Conservation (phyloP, 2,888 invertebrate species). For the Autographa gamma region DNA sequence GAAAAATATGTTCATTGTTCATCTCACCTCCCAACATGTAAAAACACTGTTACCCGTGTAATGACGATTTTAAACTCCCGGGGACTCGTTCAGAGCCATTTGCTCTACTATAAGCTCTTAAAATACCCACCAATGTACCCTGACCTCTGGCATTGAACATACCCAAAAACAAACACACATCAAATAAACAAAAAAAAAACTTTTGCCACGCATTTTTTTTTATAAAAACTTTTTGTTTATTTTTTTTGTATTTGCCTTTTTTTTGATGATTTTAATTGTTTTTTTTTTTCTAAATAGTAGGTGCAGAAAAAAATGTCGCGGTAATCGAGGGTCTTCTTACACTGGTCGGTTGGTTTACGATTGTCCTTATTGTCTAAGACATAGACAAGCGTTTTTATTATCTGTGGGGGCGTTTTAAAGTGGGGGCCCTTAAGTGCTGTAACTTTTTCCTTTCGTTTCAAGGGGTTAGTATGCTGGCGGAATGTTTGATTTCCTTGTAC, state of each 20-base stretch:
- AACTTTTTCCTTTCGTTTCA: conserved; percentile 70
- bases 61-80: conserved; percentile 85
- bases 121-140: conserved; percentile 60
- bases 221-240: neutral
- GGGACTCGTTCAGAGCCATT: conserved; percentile 83
- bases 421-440: conserved; percentile 82
- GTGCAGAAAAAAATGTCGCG: neutral
- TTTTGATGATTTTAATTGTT: neutral
- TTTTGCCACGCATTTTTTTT: neutral
- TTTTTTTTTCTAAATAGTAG: neutral
- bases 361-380: conserved; percentile 85
- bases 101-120: conserved; percentile 78
- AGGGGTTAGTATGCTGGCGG: conserved; percentile 71
- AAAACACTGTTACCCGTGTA: conserved; percentile 84
- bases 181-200: neutral
- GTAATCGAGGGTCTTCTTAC: conserved; percentile 56
- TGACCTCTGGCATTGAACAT: conserved; percentile 56
- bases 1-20: conserved; percentile 80
- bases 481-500: conserved; percentile 61
- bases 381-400: conserved; percentile 87
- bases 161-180: accelerated
- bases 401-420: conserved; percentile 85
- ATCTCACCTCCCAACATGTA: conserved; percentile 79
- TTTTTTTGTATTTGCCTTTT: neutral
- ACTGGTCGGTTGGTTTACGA: conserved; percentile 73